A percentile compares a stretch with the other conserved stretches of the same genome.
Conservation (phyloP, 2,113 vertebrate genomes). For the Craseonycteris thonglongyai region DNA sequence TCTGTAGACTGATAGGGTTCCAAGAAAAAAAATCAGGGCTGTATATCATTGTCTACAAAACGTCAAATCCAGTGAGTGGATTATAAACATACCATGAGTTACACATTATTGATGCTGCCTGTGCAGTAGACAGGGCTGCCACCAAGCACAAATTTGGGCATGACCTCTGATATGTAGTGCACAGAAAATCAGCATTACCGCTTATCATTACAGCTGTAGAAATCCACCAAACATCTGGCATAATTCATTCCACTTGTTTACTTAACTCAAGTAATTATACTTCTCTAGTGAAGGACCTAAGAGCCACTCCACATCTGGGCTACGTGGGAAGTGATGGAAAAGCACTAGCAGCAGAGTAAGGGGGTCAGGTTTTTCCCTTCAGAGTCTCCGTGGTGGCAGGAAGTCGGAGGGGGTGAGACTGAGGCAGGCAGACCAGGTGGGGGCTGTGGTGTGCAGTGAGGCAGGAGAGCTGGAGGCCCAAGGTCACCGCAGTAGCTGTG, state of each 20-base stretch:
- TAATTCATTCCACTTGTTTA: not conserved
- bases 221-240: not conserved
- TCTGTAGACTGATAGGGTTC: not conserved
- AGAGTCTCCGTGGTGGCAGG: not conserved
- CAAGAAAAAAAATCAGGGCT: not conserved
- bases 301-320: not conserved
- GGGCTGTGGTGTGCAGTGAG: no score
- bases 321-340: accelerated
- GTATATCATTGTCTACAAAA: not conserved
- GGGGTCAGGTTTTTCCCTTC: not conserved
- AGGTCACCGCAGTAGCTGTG: no score
- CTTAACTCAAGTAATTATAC: not conserved
- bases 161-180: not conserved
- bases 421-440: not conserved
- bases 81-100: not conserved
- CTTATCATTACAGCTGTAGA: not conserved
- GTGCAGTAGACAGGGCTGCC: not conserved
- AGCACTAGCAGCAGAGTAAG: not conserved
- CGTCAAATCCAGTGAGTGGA: not conserved
- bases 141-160: not conserved
- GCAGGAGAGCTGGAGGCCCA: not conserved
- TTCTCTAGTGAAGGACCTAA: not conserved
- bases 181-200: not conserved
- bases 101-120: not conserved
- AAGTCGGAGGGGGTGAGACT: not conserved